A percentile compares a stretch with the other conserved stretches of the same genome.
These are phyloP conservation scores for Antigone vipio DNA, from an alignment of 2,113 vertebrate genomes.

Conservation along the genomic window DNA sequence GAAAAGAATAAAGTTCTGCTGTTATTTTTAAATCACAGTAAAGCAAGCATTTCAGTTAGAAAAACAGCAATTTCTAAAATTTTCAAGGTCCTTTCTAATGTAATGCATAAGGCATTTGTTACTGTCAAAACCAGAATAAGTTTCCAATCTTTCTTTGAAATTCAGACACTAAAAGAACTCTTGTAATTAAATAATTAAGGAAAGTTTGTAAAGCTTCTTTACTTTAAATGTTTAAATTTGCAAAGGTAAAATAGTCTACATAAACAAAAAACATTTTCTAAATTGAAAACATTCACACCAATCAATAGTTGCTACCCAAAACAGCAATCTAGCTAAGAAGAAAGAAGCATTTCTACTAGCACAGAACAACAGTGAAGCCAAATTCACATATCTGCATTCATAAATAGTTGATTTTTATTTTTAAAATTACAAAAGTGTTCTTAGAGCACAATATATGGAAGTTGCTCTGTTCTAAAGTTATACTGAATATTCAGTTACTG, in stretches of 20 bases:
- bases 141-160: not conserved
- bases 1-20: slow-evolving; percentile 1
- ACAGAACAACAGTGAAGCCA: not conserved
- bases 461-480: not conserved
- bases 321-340: not conserved
- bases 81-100: not conserved
- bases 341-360: not conserved
- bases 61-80: not conserved
- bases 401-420: not conserved
- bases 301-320: not conserved
- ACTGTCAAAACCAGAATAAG: not conserved
- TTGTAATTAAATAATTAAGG: not conserved
- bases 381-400: not conserved
- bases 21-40: not conserved
- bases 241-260: not conserved
- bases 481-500: not conserved
- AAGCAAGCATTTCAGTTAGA: not conserved
- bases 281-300: not conserved
- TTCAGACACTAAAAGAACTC: not conserved
- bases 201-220: not conserved
- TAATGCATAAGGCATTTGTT: not conserved
- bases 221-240: not conserved
- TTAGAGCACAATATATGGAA: not conserved
- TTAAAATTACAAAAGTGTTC: not conserved
- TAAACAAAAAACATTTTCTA: not conserved